Evolutionary conservation across 92 coral and sea anemone species (phyloP).

Genomic region (Heliopora coerulea): DNA sequence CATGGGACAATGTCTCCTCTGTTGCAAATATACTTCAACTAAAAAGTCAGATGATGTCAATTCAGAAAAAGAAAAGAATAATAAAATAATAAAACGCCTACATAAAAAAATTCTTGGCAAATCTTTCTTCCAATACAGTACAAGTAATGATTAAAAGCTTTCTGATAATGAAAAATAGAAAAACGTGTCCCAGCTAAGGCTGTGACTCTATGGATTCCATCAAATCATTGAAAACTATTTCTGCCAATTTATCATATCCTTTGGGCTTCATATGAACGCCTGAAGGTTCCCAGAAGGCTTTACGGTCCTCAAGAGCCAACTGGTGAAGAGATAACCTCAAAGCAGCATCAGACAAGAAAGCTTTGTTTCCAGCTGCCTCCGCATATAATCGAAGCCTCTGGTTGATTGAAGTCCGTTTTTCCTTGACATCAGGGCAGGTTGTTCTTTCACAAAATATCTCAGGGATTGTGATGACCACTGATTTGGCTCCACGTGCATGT

Average conservation of each 20-base stretch:
- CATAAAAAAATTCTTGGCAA: too few relatives aligned
- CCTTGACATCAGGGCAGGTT: slow-evolving; percentile 55
- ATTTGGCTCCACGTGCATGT: slow-evolving; percentile 79
- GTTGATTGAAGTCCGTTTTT: slow-evolving; percentile 70
- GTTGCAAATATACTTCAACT: too few relatives aligned
- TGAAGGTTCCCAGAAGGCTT: slow-evolving; percentile 66
- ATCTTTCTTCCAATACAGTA: too few relatives aligned
- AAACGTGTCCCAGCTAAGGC: too few relatives aligned
- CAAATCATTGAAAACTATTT: slow-evolving; percentile 73
- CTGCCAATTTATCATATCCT: slow-evolving; percentile 88
- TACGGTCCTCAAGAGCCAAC: slow-evolving; percentile 54
- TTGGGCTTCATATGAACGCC: slow-evolving; percentile 83
- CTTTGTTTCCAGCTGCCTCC: slow-evolving; percentile 57
- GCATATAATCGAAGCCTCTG: slow-evolving; percentile 70
- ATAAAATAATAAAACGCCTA: too few relatives aligned
- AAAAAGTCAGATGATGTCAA: too few relatives aligned
- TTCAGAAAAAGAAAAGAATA: too few relatives aligned
- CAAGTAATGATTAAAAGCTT: too few relatives aligned
- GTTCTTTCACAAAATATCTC: slow-evolving; percentile 70
- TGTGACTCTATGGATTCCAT: slow-evolving; percentile 49
- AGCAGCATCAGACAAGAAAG: slow-evolving; percentile 75
- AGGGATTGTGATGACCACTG: slow-evolving; percentile 81
- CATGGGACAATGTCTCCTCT: too few relatives aligned
- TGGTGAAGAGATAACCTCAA: slow-evolving; percentile 61
- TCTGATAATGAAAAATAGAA: too few relatives aligned